Conservation (phyloP, 2,113 vertebrate species). For the Poeciliopsis prolifica region DNA sequence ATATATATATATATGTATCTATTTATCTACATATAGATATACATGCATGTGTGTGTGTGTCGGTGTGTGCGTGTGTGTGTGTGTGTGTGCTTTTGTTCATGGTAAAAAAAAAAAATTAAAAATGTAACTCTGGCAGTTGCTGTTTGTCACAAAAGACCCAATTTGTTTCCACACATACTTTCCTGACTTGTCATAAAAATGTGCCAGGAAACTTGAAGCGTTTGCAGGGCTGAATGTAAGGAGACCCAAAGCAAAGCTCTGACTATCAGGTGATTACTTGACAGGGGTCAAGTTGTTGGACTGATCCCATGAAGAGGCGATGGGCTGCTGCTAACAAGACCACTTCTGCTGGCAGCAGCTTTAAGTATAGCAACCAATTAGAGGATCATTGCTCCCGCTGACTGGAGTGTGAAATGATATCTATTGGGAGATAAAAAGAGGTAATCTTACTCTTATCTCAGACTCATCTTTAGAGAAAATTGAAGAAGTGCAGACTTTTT, state of each 20-base stretch:
- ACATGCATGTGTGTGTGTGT: no score
- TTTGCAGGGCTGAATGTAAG: slow-evolving; percentile 13
- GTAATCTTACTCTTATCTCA: slow-evolving; percentile 63
- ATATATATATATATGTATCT: no score
- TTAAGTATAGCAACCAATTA: slow-evolving; percentile 77
- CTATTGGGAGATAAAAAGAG: slow-evolving; percentile 58
- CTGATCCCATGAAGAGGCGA: slow-evolving; percentile 65
- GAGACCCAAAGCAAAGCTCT: slow-evolving; percentile 22
- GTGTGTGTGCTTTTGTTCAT: no score
- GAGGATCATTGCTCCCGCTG: slow-evolving; percentile 60
- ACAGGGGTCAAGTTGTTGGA: slow-evolving; percentile 72
- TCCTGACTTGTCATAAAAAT: background rate
- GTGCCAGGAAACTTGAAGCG: slow-evolving; percentile 11
- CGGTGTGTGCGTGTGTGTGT: no score
- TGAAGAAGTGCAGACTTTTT: slow-evolving; percentile 53
- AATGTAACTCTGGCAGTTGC: background rate
- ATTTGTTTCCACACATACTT: background rate
- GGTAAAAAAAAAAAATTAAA: no score
- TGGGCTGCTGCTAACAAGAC: slow-evolving; percentile 66
- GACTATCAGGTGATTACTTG: slow-evolving; percentile 76
- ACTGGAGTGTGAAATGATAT: slow-evolving; percentile 70
- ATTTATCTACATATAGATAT: no score
- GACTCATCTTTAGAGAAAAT: slow-evolving; percentile 66
- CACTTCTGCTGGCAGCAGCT: slow-evolving; percentile 66
- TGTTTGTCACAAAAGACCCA: background rate